A percentile compares a stretch with the other conserved stretches of the same genome.
Conservation (phyloP, 2,888 invertebrate species). For the Perdita meconis region DNA sequence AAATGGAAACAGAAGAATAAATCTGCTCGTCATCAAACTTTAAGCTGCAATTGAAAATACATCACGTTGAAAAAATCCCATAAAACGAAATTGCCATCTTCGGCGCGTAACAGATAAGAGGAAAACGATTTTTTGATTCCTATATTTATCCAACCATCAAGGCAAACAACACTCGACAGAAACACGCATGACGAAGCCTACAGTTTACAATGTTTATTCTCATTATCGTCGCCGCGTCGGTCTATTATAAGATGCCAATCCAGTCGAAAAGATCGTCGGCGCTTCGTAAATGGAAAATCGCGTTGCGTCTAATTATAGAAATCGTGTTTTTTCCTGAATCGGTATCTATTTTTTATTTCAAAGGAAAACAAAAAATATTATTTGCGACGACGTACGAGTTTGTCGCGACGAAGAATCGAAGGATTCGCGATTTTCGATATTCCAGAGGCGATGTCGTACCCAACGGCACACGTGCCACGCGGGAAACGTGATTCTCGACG, state of each 20-base stretch:
- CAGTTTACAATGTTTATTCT: conserved; percentile 5
- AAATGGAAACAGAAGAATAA: too few species aligned
- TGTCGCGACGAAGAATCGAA: neutral
- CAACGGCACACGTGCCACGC: conserved; percentile 25
- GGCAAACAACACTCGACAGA: conserved; percentile 5
- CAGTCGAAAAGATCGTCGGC: neutral
- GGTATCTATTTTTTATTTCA: neutral
- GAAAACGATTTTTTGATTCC: neutral
- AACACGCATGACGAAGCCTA: neutral
- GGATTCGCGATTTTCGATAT: conserved; percentile 1
- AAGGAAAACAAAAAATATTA: neutral
- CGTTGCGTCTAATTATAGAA: conserved; percentile 3
- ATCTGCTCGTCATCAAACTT: too few species aligned
- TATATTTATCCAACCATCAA: neutral
- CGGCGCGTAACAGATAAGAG: neutral
- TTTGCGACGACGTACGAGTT: neutral
- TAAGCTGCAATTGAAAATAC: too few species aligned
- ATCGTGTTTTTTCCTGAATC: neutral
- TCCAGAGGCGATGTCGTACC: neutral
- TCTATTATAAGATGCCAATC: conserved; percentile 14
- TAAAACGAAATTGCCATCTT: neutral
- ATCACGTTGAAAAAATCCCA: neutral
- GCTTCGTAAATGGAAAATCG: neutral
- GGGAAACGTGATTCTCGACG: conserved; percentile 39
- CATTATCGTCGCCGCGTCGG: neutral